Evolutionary conservation across 2,888 invertebrate species (phyloP), one percentile per base, ranked within the genome.

Genomic region (Limnephilus auricula): DNA sequence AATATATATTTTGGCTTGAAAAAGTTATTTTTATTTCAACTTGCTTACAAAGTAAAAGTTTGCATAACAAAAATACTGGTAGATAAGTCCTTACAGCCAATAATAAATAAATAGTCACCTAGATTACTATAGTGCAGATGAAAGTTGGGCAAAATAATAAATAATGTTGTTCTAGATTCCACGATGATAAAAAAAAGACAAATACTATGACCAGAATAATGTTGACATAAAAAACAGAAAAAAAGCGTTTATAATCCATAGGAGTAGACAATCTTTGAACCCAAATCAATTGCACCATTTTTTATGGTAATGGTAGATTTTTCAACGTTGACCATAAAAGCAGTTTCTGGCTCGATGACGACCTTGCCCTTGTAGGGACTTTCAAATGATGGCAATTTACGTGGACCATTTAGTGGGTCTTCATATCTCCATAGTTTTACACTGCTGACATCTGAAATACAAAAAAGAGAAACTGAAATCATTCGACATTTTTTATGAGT

Each of bases 401-500:
- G 96, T 9, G 98, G 97, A 0, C 98, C 99, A 40, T 97, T 93
- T 1, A 96, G 93, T 0, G 98, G 97, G 95, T 99, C 98, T 91
- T 96, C 95, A 95, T 97, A 98, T 34, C 98, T 96, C 97, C 98
- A 98, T 18, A 99, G 94, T 93, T 96, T 96, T 15, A 99, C 94
- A 30, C 95, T 95, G 89, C 95, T 95, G 4, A 95, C 93, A 94
- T 97, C 98, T 98, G 95, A 65, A 95, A 83, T 25, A 65, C 25
- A 65, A 65, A 65, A 25, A 25, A 65, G 9, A n/a, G 65, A 65
- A 50, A 50, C 18, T 50, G 18, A 25, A n/a, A n/a, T n/a, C 65
- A 2, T 65, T 45, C 1, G 40, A 45, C 13, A 13, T 45, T 45
- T 13, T 45, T 45, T 18, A 65, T n/a, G 65, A n/a, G 25, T 25